Percentiles rank a stretch among this genome's conserved stretches.
Evolutionary conservation across 1,140 invertebrate species (phyloP).

Genomic region (Hormaphis cornu): DNA sequence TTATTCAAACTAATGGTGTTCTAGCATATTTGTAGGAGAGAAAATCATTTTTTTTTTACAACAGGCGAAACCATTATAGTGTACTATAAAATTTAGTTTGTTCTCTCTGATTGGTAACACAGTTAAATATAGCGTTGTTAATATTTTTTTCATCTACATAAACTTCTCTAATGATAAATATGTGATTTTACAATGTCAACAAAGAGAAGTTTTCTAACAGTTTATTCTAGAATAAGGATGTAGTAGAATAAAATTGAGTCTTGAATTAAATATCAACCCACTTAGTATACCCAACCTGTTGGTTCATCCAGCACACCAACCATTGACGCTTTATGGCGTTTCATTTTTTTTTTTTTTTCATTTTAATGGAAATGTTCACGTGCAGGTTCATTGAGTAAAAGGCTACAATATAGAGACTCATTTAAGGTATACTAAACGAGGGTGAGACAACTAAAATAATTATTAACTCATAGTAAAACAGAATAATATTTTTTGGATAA

Average conservation of each 20-base stretch:
- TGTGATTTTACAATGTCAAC: neutral
- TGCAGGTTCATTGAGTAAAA: neutral
- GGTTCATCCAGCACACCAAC: neutral
- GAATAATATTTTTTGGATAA: too few species aligned
- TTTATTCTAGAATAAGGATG: neutral
- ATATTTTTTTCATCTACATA: neutral
- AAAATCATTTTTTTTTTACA: neutral
- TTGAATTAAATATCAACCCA: slow-evolving; percentile 16
- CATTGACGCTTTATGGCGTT: slow-evolving; percentile 5
- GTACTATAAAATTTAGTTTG: neutral
- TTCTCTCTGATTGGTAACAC: too few species aligned
- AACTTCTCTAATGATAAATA: neutral
- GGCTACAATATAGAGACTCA: neutral
- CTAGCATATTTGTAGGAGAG: neutral
- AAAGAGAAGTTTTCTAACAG: slow-evolving; percentile 3
- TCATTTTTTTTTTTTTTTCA: slow-evolving; percentile 14
- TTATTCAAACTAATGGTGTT: neutral
- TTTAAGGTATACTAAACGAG: neutral
- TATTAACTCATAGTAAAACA: neutral
- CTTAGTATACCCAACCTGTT: neutral
- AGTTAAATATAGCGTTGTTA: too few species aligned
- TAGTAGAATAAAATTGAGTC: neutral
- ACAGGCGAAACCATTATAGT: neutral
- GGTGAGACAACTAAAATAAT: neutral
- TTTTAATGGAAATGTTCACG: neutral